Evolutionary conservation across 1,140 invertebrate genomes (phyloP).

Genomic region (Brachionus sp.): DNA sequence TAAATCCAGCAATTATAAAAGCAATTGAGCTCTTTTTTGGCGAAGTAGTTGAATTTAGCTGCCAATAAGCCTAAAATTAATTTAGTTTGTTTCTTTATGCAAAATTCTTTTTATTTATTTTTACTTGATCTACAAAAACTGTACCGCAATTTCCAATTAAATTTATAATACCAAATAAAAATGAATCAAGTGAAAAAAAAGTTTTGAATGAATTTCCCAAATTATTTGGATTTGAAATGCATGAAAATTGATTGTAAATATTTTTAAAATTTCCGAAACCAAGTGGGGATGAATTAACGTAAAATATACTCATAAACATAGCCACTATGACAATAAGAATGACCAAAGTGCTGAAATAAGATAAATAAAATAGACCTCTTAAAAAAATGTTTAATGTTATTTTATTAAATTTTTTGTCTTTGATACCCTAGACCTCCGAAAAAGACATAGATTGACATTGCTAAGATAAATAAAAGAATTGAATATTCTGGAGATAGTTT

Average conservation of each 20-base stretch:
- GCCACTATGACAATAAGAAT: conserved; percentile 49
- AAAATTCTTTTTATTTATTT: conserved; percentile 58
- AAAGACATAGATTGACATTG: conserved; percentile 36
- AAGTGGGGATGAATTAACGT: background rate
- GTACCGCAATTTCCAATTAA: conserved; percentile 60
- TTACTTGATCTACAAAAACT: conserved; percentile 60
- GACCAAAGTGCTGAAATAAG: conserved; percentile 49
- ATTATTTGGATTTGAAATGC: conserved; percentile 49
- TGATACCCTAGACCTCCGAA: conserved; percentile 30
- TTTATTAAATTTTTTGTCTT: background rate
- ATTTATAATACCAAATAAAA: conserved; percentile 59
- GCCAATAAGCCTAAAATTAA: conserved; percentile 48
- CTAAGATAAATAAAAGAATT: conserved; percentile 14
- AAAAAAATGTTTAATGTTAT: background rate
- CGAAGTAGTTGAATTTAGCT: conserved; percentile 28
- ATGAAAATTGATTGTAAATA: background rate
- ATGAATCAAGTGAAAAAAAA: conserved; percentile 52
- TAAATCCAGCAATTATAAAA: conserved; percentile 57
- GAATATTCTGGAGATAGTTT: conserved; percentile 28
- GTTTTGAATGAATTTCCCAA: conserved; percentile 53
- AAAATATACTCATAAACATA: conserved; percentile 48
- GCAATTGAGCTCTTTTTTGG: conserved; percentile 54
- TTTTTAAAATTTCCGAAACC: background rate
- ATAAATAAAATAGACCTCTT: conserved; percentile 50
- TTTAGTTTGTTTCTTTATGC: conserved; percentile 52